Base-by-base conservation (phyloP, 2,113 vertebrate genomes). In the Abramis brama region DNA sequence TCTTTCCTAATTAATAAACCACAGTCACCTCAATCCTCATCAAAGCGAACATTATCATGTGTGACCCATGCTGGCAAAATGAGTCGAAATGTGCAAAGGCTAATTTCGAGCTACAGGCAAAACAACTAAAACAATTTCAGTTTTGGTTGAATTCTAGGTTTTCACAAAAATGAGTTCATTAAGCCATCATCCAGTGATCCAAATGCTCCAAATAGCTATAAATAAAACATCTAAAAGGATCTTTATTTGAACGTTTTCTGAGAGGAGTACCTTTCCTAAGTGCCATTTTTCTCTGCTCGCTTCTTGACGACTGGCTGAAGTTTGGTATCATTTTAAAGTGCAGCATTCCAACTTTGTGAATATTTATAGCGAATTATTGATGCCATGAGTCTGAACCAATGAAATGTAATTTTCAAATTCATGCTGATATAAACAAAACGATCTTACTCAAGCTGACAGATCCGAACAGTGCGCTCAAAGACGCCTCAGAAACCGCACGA, bases 1-100 rank as follows among this genome's bases (percentile, higher is more conserved):
- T 73, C 84, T 85, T 86, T 92, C 74, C 91, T 93, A 91, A 94
- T 94, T 93, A 93, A 92, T 90, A 88, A 91, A 90, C 79, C 91
- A 87, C 85, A 17, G 88, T 92, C 89, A 55, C 82, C 88, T 89
- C 47, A 88, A 89, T 88, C 86, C 90, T 91, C 88, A 74, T 91
- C 88, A 92, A 91, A 10, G 88, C 88, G 77, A 89, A 84, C 82
- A 45, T 85, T 83, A 81, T 93, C 73, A 83, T 79, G 87, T 83
- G 43, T 43, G 43, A 43, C 43, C 43, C 43, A 2, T 9, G 8
- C 45, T 47, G 19, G 57, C 23, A 60, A 60, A 60, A n/a, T n/a
- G 57, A 60, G 21, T 60, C 9, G 9, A 21, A n/a, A n/a, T 10
- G 21, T 19, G 19, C 17, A n/a, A 6, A 0, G 55, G 55, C 55